A percentile compares a stretch with the other conserved stretches of the same genome.
phyloP scores from a whole-genome alignment of 2,797 vertebrate genomes.

The Clarias pachynema region DNA sequence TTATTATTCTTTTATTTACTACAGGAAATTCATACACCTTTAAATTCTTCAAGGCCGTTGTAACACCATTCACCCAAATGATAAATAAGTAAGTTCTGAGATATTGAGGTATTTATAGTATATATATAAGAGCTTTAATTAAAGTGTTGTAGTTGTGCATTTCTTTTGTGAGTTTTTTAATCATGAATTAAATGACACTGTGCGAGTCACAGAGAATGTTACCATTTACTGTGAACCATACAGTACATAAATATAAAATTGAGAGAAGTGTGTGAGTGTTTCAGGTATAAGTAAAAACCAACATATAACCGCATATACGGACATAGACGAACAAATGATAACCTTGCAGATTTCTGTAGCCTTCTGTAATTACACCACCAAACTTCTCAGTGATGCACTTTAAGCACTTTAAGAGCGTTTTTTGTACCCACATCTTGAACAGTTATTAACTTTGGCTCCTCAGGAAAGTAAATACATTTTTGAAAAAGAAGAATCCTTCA shows the following conservation, averaged over 20 bases:
- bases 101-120: background rate
- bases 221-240: background rate
- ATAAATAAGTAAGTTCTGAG: slow-evolving; percentile 73
- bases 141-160: background rate
- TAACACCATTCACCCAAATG: slow-evolving; percentile 73
- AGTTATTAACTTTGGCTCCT: slow-evolving; percentile 13
- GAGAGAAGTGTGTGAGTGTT: background rate
- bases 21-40: slow-evolving; percentile 76
- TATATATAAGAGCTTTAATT: background rate
- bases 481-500: slow-evolving; percentile 72
- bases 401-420: background rate
- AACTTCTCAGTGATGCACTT: background rate
- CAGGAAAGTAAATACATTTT: slow-evolving; percentile 75
- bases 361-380: background rate
- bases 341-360: background rate
- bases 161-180: background rate
- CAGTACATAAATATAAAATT: background rate
- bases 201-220: background rate
- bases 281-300: background rate
- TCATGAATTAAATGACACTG: background rate
- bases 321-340: background rate
- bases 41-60: slow-evolving; percentile 72
- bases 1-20: slow-evolving; percentile 1
- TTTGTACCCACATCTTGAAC: background rate
- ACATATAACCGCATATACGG: background rate